Conservation (phyloP, 2,888 invertebrate species). For the Hedychridium roseum region DNA sequence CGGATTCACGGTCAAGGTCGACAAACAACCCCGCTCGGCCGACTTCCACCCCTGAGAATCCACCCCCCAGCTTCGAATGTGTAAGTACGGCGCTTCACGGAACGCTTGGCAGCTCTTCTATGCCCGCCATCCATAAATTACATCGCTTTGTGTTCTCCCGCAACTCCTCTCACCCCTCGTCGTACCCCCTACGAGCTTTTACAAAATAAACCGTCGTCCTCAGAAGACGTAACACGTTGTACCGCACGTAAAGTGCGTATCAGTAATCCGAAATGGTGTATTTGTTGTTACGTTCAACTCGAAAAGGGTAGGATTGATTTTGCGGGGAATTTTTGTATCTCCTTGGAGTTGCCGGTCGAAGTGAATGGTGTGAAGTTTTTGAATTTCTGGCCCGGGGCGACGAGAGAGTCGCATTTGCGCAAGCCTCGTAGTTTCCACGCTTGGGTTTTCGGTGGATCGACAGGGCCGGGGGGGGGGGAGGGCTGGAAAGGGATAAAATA, state of each 20-base stretch:
- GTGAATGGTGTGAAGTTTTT: too few species aligned
- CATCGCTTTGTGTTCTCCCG: too few species aligned
- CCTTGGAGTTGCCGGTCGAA: too few species aligned
- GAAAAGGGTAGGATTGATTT: too few species aligned
- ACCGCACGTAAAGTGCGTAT: too few species aligned
- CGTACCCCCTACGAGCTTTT: conserved; percentile 9
- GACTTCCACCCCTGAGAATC: neutral
- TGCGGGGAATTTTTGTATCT: too few species aligned
- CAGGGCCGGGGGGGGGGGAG: too few species aligned
- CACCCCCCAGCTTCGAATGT: too few species aligned
- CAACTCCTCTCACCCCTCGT: neutral
- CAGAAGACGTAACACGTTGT: too few species aligned
- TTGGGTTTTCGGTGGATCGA: conserved; percentile 29
- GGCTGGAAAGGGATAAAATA: conserved; percentile 44
- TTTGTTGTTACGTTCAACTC: too few species aligned
- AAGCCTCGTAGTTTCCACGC: conserved; percentile 41
- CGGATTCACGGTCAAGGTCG: conserved; percentile 51
- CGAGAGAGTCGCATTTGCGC: conserved; percentile 18
- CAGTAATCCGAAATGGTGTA: too few species aligned
- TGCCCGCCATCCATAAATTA: neutral
- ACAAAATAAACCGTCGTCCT: too few species aligned
- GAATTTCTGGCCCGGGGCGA: conserved; percentile 12
- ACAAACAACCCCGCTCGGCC: conserved; percentile 37
- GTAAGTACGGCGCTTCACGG: conserved; percentile 29
- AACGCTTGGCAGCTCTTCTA: conserved; percentile 18